Conservation (phyloP, 2,113 vertebrate species). For the Dicentrarchus labrax region DNA sequence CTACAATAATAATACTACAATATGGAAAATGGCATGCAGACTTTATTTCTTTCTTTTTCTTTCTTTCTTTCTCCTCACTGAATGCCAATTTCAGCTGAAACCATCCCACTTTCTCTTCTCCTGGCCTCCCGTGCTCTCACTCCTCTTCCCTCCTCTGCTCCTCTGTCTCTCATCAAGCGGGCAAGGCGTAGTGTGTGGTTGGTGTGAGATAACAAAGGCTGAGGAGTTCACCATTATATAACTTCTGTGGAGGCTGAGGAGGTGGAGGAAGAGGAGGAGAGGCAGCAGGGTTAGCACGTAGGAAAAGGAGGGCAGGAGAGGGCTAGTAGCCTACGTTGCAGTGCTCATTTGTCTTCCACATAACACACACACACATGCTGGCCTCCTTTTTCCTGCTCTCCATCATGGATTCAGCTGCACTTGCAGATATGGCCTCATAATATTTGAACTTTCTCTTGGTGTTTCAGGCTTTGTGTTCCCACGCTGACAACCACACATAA, state of each 20-base stretch:
- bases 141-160: constrained; percentile 72
- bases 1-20: constrained; percentile 27
- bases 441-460: constrained; percentile 74
- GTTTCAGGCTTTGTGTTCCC: constrained; percentile 69
- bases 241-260: constrained; percentile 83
- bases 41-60: constrained; percentile 25
- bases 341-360: constrained; percentile 71
- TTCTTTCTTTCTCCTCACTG: constrained; percentile 16
- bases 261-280: constrained; percentile 79
- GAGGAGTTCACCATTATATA: constrained; percentile 82
- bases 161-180: constrained; percentile 69
- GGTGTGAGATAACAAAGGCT: constrained; percentile 81
- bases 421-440: constrained; percentile 62
- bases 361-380: constrained; percentile 41
- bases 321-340: constrained; percentile 74
- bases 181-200: constrained; percentile 76
- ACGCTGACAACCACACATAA: constrained; percentile 67
- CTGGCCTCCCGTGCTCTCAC: constrained; percentile 55
- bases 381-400: constrained; percentile 63
- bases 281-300: constrained; percentile 77
- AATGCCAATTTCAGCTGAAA: constrained; percentile 48
- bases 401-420: constrained; percentile 59
- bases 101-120: constrained; percentile 61
- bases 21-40: constrained; percentile 20
- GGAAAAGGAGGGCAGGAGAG: constrained; percentile 78